phyloP scores from a whole-genome alignment of 1,140 invertebrate species.

The Solenopsis invicta region DNA sequence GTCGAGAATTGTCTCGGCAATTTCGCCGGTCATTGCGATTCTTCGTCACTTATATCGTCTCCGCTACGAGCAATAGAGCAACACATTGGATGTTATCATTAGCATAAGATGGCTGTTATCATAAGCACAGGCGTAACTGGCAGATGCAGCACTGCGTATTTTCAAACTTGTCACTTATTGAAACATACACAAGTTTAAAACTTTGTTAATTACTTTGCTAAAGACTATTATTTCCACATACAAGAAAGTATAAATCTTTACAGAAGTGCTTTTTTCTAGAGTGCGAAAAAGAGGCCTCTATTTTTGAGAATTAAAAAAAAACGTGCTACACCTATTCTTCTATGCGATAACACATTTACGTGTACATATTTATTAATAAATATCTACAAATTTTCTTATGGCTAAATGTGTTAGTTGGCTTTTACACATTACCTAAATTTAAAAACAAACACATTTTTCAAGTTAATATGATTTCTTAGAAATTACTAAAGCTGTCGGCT shows the following conservation, averaged over 20 bases:
- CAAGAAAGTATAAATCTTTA: not conserved
- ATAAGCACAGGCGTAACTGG: not conserved
- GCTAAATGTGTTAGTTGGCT: no score
- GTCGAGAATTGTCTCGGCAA: conserved; percentile 14
- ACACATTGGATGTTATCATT: not conserved
- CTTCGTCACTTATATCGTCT: conserved; percentile 3
- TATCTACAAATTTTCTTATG: no score
- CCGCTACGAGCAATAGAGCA: not conserved
- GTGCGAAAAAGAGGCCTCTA: no score
- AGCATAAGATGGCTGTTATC: not conserved
- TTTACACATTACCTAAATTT: no score
- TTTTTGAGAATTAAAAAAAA: no score
- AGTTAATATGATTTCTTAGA: no score
- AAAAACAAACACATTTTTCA: no score
- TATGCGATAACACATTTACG: no score
- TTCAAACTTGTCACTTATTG: not conserved
- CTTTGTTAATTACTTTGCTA: not conserved
- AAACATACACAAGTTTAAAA: not conserved
- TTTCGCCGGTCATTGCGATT: conserved; percentile 10
- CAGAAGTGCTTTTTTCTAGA: no score
- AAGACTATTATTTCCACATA: not conserved
- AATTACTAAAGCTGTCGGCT: no score
- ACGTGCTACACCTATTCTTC: no score
- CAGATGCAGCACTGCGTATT: not conserved
- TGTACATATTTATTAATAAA: no score